These are phyloP conservation scores for Campylomormyrus numenius DNA, from an alignment of 2,113 vertebrate genomes.

Conservation along the genomic window DNA sequence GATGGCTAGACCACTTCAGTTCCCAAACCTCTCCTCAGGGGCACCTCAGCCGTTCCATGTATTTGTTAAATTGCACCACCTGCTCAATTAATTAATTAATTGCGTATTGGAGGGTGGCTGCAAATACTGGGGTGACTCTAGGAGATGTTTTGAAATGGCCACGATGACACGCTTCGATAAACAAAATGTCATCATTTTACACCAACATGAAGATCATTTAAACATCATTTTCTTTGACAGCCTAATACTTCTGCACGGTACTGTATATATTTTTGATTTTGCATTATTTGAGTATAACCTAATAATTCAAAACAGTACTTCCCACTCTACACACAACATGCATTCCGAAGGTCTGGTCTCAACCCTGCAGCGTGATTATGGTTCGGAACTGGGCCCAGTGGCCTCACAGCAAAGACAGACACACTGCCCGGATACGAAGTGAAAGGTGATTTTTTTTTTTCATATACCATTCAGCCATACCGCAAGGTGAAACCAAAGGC, in stretches of 20 bases:
- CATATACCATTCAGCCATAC: not conserved
- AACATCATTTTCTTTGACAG: not conserved
- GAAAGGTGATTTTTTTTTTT: not conserved
- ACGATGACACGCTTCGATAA: not conserved
- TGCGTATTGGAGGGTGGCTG: not conserved
- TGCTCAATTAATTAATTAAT: not conserved
- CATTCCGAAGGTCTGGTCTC: not conserved
- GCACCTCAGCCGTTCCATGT: not conserved
- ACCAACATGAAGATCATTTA: not conserved
- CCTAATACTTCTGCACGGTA: not conserved
- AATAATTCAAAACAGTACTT: not conserved
- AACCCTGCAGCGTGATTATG: not conserved
- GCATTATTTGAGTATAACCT: not conserved
- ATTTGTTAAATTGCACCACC: not conserved
- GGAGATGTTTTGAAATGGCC: not conserved
- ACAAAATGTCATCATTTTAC: not conserved
- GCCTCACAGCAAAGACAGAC: not conserved
- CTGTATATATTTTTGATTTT: not conserved
- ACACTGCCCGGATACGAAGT: not conserved
- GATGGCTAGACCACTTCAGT: not conserved
- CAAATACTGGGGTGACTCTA: not conserved
- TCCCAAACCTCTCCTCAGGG: not conserved
- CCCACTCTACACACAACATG: not conserved
- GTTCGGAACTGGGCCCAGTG: not conserved
- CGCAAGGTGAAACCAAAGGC: not conserved